A percentile compares a stretch with the other conserved stretches of the same genome.
These are phyloP conservation scores for Herpetotheres cachinnans DNA, from an alignment of 2,113 vertebrate species.

Conservation along the genomic window DNA sequence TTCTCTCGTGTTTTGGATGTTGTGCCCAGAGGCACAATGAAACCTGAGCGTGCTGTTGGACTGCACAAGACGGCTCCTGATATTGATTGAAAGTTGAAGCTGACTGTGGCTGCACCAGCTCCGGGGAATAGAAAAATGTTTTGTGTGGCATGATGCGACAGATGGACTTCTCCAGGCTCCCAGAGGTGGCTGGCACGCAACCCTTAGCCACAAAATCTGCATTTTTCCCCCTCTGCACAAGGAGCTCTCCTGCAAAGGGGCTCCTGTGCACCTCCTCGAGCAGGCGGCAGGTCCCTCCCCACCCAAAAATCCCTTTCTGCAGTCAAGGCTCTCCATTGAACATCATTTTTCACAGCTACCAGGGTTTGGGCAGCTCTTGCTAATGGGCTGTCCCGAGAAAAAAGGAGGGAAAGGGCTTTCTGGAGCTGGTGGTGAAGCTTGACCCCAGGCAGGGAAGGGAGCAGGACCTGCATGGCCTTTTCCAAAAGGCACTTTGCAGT, in stretches of 20 bases:
- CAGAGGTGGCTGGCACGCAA: background rate
- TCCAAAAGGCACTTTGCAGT: background rate
- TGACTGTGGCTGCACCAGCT: background rate
- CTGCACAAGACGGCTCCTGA: background rate
- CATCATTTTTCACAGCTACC: background rate
- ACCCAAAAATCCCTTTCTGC: background rate
- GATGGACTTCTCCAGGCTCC: background rate
- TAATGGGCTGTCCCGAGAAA: background rate
- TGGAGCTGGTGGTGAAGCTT: background rate
- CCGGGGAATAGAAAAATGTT: background rate
- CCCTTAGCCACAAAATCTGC: background rate
- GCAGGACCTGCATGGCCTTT: background rate
- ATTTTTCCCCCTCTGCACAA: background rate
- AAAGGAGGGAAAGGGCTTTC: background rate
- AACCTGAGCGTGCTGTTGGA: background rate
- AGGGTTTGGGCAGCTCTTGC: background rate
- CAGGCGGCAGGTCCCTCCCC: background rate
- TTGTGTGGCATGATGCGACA: background rate
- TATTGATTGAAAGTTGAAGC: no score
- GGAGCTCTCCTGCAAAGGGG: background rate
- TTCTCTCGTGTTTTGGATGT: background rate
- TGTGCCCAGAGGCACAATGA: background rate
- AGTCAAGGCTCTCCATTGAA: background rate
- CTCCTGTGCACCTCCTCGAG: accelerated
- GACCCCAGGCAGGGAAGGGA: background rate